Percentiles rank a stretch among this genome's conserved stretches.
Evolutionary conservation across 2,888 invertebrate species (phyloP).

Genomic region (Pachydiplax longipennis): DNA sequence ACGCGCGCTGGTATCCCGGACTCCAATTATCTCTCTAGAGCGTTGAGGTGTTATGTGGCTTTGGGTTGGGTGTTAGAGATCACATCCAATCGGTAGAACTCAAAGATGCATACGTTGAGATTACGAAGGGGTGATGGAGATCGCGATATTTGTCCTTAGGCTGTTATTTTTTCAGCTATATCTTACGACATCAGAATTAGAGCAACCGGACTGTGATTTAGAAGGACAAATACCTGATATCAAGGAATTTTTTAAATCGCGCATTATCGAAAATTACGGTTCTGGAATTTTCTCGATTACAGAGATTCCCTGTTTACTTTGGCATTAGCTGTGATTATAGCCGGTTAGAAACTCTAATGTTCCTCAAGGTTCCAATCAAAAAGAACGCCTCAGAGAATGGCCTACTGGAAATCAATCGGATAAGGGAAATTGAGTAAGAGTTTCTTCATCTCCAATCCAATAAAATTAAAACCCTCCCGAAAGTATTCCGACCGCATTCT

Average conservation of each 20-base stretch:
- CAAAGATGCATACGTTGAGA: neutral
- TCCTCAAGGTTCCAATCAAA: too few species aligned
- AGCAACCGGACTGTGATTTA: too few species aligned
- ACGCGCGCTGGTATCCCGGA: neutral
- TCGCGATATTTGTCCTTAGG: neutral
- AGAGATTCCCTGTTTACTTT: too few species aligned
- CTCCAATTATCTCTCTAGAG: neutral
- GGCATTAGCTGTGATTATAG: too few species aligned
- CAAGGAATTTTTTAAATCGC: too few species aligned
- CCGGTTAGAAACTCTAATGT: too few species aligned
- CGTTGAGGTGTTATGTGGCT: neutral
- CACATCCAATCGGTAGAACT: neutral
- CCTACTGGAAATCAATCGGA: neutral
- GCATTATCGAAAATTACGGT: too few species aligned
- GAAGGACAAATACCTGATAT: too few species aligned
- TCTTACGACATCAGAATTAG: too few species aligned
- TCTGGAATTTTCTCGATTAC: too few species aligned
- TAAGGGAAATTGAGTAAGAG: neutral
- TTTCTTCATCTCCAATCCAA: neutral
- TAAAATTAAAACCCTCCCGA: slow-evolving; percentile 14
- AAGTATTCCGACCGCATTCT: neutral
- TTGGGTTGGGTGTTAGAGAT: neutral
- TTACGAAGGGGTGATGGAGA: neutral
- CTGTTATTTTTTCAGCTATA: neutral
- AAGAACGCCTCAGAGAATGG: too few species aligned